phyloP scores from a whole-genome alignment of 2,113 vertebrate genomes.

The Hippotragus niger region DNA sequence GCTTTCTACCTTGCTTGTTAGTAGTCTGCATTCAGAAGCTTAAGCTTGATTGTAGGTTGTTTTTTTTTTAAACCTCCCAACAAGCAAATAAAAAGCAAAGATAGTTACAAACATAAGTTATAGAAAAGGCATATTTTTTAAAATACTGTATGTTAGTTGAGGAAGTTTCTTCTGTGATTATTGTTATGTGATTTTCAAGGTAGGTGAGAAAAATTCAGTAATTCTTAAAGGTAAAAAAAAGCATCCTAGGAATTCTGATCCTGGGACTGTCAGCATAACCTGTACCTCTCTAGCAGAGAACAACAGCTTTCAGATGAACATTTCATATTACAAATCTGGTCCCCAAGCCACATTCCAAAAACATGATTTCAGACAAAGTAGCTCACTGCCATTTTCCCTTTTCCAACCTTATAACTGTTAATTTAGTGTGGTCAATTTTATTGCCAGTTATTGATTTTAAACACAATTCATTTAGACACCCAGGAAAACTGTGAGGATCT shows the following conservation, averaged over 20 bases:
- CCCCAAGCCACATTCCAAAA: conserved; percentile 39
- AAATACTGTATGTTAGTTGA: neutral
- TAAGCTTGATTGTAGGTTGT: neutral
- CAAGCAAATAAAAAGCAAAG: conserved; percentile 40
- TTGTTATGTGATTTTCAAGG: neutral
- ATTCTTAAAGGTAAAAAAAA: neutral
- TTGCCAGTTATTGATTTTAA: conserved; percentile 47
- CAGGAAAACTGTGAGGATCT: conserved; percentile 28
- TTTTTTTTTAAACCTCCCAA: neutral
- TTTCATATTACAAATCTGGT: conserved; percentile 37
- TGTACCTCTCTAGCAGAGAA: neutral
- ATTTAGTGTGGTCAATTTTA: conserved; percentile 29
- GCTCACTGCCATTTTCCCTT: neutral
- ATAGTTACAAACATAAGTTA: conserved; percentile 3
- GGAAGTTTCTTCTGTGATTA: conserved; percentile 40
- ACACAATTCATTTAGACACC: conserved; percentile 14
- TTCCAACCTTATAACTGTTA: conserved; percentile 35
- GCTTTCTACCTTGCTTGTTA: neutral
- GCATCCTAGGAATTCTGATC: neutral
- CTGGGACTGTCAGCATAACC: neutral
- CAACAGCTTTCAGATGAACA: conserved; percentile 12
- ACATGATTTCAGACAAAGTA: conserved; percentile 42
- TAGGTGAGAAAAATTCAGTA: neutral
- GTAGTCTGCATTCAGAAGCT: conserved; percentile 21
- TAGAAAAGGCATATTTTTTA: neutral